These are phyloP conservation scores for Agriotes lineatus DNA, from an alignment of 2,888 invertebrate genomes.

Conservation along the genomic window DNA sequence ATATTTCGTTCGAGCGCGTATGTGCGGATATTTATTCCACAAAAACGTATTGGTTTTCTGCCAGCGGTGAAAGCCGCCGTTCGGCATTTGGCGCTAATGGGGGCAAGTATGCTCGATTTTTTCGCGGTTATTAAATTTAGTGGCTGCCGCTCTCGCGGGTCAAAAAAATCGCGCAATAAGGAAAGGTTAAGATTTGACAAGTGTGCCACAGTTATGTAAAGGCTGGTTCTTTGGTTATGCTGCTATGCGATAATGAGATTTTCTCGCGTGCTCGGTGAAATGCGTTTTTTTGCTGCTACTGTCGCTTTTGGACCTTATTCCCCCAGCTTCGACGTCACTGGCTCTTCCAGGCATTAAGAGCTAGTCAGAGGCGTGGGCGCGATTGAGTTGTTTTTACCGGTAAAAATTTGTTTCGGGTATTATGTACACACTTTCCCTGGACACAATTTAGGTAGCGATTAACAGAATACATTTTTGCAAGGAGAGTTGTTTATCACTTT, in stretches of 20 bases:
- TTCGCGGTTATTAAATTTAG: slow-evolving; percentile 10
- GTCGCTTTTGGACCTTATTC: no score
- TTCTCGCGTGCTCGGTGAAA: neutral
- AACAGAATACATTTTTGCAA: no score
- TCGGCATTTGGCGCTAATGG: slow-evolving; percentile 12
- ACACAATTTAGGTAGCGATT: no score
- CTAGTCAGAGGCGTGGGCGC: no score
- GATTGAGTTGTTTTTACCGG: no score
- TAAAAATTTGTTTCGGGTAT: no score
- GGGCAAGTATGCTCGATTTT: slow-evolving; percentile 12
- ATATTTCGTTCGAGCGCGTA: neutral
- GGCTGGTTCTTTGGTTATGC: neutral
- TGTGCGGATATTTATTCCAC: slow-evolving; percentile 7
- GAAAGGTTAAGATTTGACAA: slow-evolving; percentile 15
- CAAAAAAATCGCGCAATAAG: slow-evolving; percentile 11
- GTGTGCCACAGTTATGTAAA: slow-evolving; percentile 5
- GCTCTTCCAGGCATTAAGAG: no score
- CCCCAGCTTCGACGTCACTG: no score
- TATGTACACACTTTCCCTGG: no score
- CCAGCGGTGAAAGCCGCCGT: slow-evolving; percentile 16
- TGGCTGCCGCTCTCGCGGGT: neutral
- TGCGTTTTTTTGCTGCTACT: no score
- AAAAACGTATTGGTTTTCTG: slow-evolving; percentile 10
- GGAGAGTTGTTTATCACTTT: no score
- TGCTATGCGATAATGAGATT: neutral